Conservation (phyloP, 35 echinoderm and acorn worm species). For the Lytechinus pictus region DNA sequence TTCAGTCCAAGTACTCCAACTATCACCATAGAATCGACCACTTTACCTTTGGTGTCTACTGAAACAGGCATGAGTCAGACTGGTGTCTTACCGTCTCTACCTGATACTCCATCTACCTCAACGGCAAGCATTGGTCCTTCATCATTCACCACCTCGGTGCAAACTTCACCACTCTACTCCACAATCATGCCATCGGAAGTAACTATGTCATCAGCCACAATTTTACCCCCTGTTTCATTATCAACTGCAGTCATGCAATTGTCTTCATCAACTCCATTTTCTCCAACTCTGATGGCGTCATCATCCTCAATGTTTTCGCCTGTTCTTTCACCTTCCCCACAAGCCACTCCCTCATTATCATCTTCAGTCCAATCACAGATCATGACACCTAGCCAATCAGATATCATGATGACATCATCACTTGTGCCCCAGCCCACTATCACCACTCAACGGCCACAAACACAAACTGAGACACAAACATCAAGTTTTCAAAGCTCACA, state of each 20-base stretch:
- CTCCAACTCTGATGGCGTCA: background rate
- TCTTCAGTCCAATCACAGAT: conserved; percentile 3
- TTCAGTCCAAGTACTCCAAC: background rate
- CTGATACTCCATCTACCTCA: background rate
- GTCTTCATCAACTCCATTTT: background rate
- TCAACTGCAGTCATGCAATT: background rate
- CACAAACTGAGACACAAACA: background rate
- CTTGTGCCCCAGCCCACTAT: background rate
- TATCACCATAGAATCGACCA: conserved; percentile 17
- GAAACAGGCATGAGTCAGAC: background rate
- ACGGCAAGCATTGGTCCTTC: background rate
- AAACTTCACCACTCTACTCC: background rate
- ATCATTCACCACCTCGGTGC: background rate
- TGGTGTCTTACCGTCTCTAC: background rate
- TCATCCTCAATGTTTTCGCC: background rate
- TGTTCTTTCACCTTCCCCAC: background rate
- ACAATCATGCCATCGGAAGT: background rate
- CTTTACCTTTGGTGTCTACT: background rate
- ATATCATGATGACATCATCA: background rate
- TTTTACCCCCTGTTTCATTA: background rate
- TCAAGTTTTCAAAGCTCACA: background rate
- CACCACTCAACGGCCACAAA: background rate
- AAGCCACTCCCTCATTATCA: background rate
- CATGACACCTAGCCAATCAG: background rate
- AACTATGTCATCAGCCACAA: background rate